Base-by-base conservation (phyloP, 2,888 invertebrate species). In the Neelides folsomi region DNA sequence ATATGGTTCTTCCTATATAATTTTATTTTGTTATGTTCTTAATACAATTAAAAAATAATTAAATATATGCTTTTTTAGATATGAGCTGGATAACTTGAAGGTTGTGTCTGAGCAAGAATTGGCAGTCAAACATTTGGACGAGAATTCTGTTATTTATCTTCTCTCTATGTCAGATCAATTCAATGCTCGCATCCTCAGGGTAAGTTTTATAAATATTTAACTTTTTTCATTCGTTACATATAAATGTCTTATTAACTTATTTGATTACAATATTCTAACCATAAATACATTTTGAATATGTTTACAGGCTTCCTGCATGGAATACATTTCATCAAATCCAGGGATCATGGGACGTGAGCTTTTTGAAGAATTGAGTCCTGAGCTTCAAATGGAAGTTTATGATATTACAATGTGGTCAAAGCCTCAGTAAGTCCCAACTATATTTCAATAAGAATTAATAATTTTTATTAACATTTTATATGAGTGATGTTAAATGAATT, bases 111-210 rank as follows among this genome's bases (percentile, higher is more conserved):
- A 81, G 68, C 75, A 76, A 57, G 75, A 76, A 9, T 68, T 81
- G 36, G 75, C 77, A 60, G 68, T 72, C 7, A 52, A 56, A 19
- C 75, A 77, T 64, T 74, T 81, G 50, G 79, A 80, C 66, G 75
- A 76, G 52, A 79, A 80, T 50, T 77, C 77, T 3, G 79, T 77
- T 1, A 71, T 81, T 44, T 80, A 78, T 67, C 74, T 80, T 47
- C 70, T 81, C 45, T 77, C 77, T 58, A 75, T 81, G 66, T 79
- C 80, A 2, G 81, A 82, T 69, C 80, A 80, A 60, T 79, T 78
- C 66, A 77, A 77, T 68, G 79, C 80, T 13, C 70, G 70, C 56
- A 68, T 71, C 51, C 68, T 79, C 53, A 73, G 74, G 71, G 78
- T 78, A 67, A 66, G 68, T 19, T 34, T 41, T 40, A n/a, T 43